Evolutionary conservation across 2,113 vertebrate genomes (phyloP).

Genomic region (Harpagus bidentatus): DNA sequence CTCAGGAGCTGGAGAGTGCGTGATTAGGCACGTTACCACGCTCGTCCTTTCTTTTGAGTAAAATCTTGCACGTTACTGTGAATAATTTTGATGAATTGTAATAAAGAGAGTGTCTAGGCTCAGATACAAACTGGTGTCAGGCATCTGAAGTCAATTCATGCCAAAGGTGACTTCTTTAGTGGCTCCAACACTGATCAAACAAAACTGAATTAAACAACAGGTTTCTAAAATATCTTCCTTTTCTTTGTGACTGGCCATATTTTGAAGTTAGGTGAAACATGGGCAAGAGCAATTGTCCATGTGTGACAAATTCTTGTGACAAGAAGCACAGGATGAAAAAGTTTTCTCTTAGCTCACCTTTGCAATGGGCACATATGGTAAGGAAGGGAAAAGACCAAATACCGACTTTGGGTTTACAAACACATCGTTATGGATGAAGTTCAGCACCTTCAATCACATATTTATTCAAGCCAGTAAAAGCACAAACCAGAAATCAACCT

Average conservation of each 20-base stretch:
- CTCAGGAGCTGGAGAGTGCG: slow-evolving; percentile 29
- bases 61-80: not conserved
- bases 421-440: not conserved
- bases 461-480: not conserved
- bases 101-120: not conserved
- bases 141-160: not conserved
- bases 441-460: not conserved
- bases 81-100: not conserved
- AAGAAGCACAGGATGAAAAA: not conserved
- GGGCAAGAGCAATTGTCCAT: too few species aligned
- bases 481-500: not conserved
- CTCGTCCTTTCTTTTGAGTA: not conserved
- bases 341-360: not conserved
- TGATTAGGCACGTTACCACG: not conserved
- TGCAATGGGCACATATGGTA: not conserved
- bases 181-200: not conserved
- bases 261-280: not conserved
- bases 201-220: not conserved
- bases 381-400: not conserved
- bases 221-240: not conserved
- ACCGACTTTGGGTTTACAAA: not conserved
- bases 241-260: not conserved
- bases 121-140: not conserved
- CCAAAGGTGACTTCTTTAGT: not conserved
- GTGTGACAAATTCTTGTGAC: too few species aligned